Evolutionary conservation across 2,113 vertebrate species (phyloP), one percentile per base, ranked within the genome.

Genomic region (Puffinus mauretanicus): DNA sequence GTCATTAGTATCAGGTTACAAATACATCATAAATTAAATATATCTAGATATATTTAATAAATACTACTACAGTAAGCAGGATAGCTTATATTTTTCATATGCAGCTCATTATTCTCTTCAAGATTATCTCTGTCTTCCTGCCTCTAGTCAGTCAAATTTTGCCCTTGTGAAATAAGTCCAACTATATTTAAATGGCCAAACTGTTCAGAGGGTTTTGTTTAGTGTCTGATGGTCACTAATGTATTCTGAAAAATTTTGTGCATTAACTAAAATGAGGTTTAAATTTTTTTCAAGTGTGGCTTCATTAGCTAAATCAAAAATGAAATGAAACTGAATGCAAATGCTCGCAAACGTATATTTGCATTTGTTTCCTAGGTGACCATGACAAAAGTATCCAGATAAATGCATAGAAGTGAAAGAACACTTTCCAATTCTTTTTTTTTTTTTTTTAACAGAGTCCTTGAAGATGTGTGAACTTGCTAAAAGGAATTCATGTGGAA

Each of bases 311-410:
- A 11, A 20, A 79, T 52, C 30, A 51, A 93, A 81, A 84, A 67
- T 29, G 3, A 82, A 80, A 69, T 34, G 2, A 83, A 93, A 70
- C 24, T 75, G 46, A 86, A 92, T 49, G 19, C 5, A 89, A 90
- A 64, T 47, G 27, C 44, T 87, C 14, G 5, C 20, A 93, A 65
- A 90, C 69, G 10, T 84, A 44, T 36, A 86, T 19, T 64, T 95
- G 51, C 30, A 80, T 92, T 92, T 86, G 42, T 93, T 96, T 69
- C 86, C 82, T 94, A 86, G 55, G 72, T 96, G 94, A 94, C 52
- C 20, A 55, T 2, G 24, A 77, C 9, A 88, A 87, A 91, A 91
- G 13, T 22, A 82, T 16, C 32, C 49, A 92, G 73, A 84, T 40
- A 90, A 78, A 65, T 32, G 30, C n/a, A 65, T 10, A 61, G 24